phyloP scores from a whole-genome alignment of 2,888 invertebrate genomes.

The Tipula unca region DNA sequence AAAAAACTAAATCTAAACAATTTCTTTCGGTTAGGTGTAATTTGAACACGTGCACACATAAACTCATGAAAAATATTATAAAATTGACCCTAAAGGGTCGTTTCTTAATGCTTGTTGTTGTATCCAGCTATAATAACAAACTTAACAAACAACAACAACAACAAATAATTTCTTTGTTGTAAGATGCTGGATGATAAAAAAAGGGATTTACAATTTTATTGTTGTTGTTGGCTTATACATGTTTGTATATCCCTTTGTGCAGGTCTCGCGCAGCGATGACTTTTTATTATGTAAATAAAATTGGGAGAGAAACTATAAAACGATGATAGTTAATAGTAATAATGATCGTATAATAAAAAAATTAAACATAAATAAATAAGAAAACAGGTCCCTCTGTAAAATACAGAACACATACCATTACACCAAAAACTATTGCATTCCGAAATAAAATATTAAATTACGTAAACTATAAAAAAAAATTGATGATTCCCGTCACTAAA shows the following conservation, averaged over 20 bases:
- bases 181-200: neutral
- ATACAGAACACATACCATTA: neutral
- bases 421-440: neutral
- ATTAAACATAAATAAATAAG: neutral
- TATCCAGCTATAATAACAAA: neutral
- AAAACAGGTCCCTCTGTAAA: neutral
- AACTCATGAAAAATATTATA: neutral
- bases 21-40: neutral
- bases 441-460: neutral
- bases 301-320: neutral
- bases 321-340: neutral
- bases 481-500: neutral
- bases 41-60: slow-evolving; percentile 18
- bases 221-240: neutral
- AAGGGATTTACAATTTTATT: neutral
- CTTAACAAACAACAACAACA: neutral
- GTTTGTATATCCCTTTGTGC: neutral
- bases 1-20: neutral
- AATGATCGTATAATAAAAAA: neutral
- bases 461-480: neutral
- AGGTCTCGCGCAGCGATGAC: neutral
- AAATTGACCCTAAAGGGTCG: slow-evolving; percentile 8
- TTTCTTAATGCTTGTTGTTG: neutral
- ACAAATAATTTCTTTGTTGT: neutral
- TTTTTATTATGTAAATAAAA: slow-evolving; percentile 2